Base-by-base conservation (phyloP, 2,797 vertebrate species). In the Acomys russatus region DNA sequence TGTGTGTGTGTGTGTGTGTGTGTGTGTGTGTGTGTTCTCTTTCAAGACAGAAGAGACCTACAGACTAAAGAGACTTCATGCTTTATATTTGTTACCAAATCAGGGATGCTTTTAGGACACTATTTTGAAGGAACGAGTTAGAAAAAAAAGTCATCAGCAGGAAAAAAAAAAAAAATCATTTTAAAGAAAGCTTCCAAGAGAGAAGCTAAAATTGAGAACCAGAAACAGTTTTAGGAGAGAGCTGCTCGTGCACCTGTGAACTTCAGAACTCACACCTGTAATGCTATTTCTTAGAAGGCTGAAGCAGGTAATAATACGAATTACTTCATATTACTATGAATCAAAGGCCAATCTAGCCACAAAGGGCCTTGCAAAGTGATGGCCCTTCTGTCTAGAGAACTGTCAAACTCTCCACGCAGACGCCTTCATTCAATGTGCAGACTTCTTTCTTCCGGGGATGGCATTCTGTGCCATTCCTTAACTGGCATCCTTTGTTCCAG, bases 31-130 rank as follows among this genome's bases (percentile, higher is more conserved):
- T n/a, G 35, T 38, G 6, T 33, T 54, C 59, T 63, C 7, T 80
- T 85, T 95, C 25, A 94, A 91, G 79, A 77, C 3, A 6, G 7
- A 94, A 80, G 78, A 84, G 14, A 70, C 25, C 35, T 56, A 38
- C 5, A 78, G 7, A 77, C 17, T 59, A 90, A 86, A 73, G 15
- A 54, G 49, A 88, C 38, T 74, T 56, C 83, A 83, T 2, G 8
- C 20, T 94, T 84, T 70, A 68, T 12, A 30, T 76, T 88, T 66
- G n/a, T 33, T 78, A 64, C 33, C n/a, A 51, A 90, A 44, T 7
- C 51, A 56, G 35, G 54, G 5, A 25, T 92, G 93, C 66, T 70
- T n/a, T 59, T 87, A 61, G 61, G 51, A 70, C 78, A 92, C 3
- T 30, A 38, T 51, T 59, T 90, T 54, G 59, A 84, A 71, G 44